Evolutionary conservation across 2,113 vertebrate species (phyloP).

Genomic region (Dinomys branickii): DNA sequence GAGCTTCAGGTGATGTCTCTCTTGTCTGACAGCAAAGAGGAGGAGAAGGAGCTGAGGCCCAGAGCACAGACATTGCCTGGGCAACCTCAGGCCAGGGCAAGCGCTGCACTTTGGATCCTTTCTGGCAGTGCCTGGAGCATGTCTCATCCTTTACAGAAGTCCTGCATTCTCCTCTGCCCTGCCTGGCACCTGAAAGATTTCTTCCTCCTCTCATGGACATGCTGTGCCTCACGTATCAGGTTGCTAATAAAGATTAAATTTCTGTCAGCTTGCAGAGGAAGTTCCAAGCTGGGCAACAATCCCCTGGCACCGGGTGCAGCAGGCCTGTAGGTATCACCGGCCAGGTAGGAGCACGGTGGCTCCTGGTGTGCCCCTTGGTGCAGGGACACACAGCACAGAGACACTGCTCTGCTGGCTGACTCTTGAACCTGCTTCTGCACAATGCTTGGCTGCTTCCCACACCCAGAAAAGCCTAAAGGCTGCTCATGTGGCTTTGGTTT

Average conservation of each 20-base stretch:
- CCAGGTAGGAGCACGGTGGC: fast-evolving
- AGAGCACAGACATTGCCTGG: fast-evolving
- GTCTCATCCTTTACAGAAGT: not conserved
- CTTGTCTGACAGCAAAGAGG: not conserved
- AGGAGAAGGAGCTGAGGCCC: not conserved
- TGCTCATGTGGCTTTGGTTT: not conserved
- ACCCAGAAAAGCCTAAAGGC: not conserved
- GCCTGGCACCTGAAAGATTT: fast-evolving
- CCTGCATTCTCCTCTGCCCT: fast-evolving
- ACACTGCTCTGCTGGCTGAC: too few species aligned
- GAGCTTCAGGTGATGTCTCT: fast-evolving
- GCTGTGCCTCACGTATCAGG: fast-evolving
- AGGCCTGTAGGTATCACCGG: fast-evolving
- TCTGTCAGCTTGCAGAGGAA: not conserved
- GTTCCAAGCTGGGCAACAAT: not conserved
- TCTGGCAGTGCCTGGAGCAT: fast-evolving
- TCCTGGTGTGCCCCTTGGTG: fast-evolving
- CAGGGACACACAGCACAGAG: fast-evolving
- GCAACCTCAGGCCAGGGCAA: not conserved
- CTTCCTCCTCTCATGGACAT: too few species aligned
- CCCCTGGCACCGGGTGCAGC: fast-evolving
- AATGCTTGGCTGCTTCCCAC: not conserved
- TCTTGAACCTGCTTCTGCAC: too few species aligned
- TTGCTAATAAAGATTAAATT: not conserved
- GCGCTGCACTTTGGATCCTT: not conserved